Base-by-base conservation (phyloP, 1,140 invertebrate species). In the Saxidomus purpurata region DNA sequence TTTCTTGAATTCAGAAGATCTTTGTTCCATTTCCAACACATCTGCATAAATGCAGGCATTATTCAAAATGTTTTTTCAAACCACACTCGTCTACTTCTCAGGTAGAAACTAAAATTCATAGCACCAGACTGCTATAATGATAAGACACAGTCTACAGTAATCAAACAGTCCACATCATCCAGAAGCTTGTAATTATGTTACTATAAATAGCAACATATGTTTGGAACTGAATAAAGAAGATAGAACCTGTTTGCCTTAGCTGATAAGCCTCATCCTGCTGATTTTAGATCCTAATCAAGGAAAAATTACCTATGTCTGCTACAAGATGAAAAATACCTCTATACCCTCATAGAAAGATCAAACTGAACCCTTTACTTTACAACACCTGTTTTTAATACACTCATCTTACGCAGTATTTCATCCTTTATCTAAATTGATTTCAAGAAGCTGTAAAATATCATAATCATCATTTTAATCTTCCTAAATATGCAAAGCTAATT, bases 1-100 rank as follows among this genome's bases (percentile, higher is more conserved):
- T 69, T 52, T 49, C 13, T 55, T 80, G 19, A 79, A 49, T 77
- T 81, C 85, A 31, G 59, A 55, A 63, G 43, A 76, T 34, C 80
- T 87, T 74, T 55, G 84, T 90, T 90, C 89, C 89, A 90, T 90
- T 83, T 81, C 89, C 84, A 86, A 52, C 36, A 61, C 25, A 40
- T 31, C 40, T 47, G 38, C 63, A 63, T 52, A 69, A 34, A 38
- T 69, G 59, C 63, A 59, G 63, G 82, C 82, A 84, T 84, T 31
- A 69, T 84, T 84, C 43, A 84, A 47, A 67, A 49, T 6, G 17
- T 55, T 38, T 52, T 81, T 55, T 55, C 36, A 34, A 34, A 55
- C 34, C 52, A 31, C 31, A 49, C 15, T 25, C 25, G n/a, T 17
- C 31, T 28, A 55, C 25, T 59, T 81, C 34, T 81, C 34, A 81